phyloP scores from a whole-genome alignment of 2,797 vertebrate genomes.

The Aphelocoma californica region DNA sequence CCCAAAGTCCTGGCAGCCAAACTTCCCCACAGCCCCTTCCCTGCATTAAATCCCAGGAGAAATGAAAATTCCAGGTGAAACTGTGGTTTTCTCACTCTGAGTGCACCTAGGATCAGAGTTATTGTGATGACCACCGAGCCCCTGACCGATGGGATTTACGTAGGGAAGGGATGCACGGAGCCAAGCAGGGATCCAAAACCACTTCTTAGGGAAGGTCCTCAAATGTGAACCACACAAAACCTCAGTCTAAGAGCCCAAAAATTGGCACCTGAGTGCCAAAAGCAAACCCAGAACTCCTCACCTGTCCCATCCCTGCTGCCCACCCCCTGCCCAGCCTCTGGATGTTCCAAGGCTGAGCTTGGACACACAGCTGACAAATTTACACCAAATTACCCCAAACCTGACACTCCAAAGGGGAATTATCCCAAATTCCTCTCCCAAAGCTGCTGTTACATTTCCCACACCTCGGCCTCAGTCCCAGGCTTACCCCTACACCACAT shows the following conservation, averaged over 20 bases:
- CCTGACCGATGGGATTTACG: neutral
- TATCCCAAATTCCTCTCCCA: neutral
- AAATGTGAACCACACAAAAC: neutral
- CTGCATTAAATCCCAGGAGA: neutral
- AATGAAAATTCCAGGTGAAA: neutral
- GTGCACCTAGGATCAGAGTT: neutral
- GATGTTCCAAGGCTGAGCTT: neutral
- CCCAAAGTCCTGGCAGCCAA: neutral
- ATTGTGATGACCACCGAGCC: rapidly evolving
- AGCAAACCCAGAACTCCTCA: neutral
- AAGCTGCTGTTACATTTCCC: neutral
- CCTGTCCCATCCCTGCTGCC: neutral
- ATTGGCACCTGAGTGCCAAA: neutral
- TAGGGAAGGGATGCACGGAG: neutral
- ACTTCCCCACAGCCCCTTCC: neutral
- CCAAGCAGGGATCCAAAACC: neutral
- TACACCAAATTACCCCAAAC: neutral
- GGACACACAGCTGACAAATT: neutral
- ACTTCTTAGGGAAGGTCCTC: neutral
- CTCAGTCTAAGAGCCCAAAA: neutral
- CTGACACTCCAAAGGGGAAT: neutral
- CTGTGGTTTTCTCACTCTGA: neutral
- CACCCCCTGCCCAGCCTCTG: neutral
- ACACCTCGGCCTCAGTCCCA: neutral
- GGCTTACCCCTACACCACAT: neutral